Base-by-base conservation (phyloP, 2,888 invertebrate genomes). In the Lagria hirta region DNA sequence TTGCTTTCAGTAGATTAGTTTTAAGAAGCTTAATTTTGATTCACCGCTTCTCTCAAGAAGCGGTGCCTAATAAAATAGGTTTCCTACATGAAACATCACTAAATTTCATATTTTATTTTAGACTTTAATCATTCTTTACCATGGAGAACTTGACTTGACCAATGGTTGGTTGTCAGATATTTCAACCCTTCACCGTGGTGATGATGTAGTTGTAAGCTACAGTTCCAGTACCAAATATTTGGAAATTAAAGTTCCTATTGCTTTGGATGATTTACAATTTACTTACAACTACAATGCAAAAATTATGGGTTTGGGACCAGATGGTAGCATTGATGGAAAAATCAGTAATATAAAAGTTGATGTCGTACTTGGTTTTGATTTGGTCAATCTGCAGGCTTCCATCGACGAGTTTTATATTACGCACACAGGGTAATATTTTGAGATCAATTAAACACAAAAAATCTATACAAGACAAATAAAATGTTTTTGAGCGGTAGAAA, bases 241-340 rank as follows among this genome's bases (percentile, higher is more conserved):
- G 6, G 18, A 18, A 14, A 20, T 37, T 2, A 35, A 24, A 2
- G 28, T 48, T 3, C 29, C 32, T 6, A 28, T 48, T 4, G 29
- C 33, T 12, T 52, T 47, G 15, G 24, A 46, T 2, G 37, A 33
- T 5, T 10, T 52, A 10, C 8, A 78, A 77, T 73, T 78, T 55
- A 52, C 69, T 20, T 79, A 77, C 66, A 71, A 65, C 35, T 79
- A 78, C 58, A 61, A 71, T 35, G 74, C 76, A 8, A 61, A 75
- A 57, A 73, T 76, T 33, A 77, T 78, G 78, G 70, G 73, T 49
- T 55, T 79, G 32, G 77, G 78, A 2, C 77, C 77, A 5, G 72
- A 69, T 1, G 79, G 79, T 14, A 73, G 73, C 7, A 70, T 79
- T 41, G 52, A 69, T 14, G 79, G 73, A 3, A 69, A 73, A 3